Base-by-base conservation (phyloP, 2,113 vertebrate species). In the Grammomys surdaster region DNA sequence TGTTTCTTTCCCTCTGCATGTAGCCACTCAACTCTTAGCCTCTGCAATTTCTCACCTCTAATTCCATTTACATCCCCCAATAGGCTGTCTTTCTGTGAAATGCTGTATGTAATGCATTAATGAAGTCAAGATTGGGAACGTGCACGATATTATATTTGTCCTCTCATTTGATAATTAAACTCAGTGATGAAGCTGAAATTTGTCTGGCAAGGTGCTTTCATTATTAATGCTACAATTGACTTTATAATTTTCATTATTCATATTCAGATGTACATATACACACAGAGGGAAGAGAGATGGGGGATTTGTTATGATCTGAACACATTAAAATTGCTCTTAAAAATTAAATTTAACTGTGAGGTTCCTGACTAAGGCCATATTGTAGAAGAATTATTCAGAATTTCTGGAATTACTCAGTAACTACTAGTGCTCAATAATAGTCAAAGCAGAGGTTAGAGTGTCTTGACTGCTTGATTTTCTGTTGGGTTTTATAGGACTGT, bases 171-270 rank as follows among this genome's bases (percentile, higher is more conserved):
- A 72, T 93, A 77, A 97, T 96, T 95, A 97, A 95, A 93, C 31
- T 33, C 76, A 96, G 46, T 97, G 92, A 95, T 94, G 81, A 95
- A 96, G 73, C n/a, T 81, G 60, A 86, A 93, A 90, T 95, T 75
- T 92, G 36, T n/a, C 96, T 93, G 56, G 81, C 67, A 97, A 90
- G 73, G 82, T 87, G 85, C 43, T 56, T 95, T 92, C 77, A 89
- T 92, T 86, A 87, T 81, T 81, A 92, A 51, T 19, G 19, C 24
- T 56, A 82, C 81, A 87, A 70, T 93, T 82, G 86, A 26, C 11
- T 93, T 96, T 87, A 33, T 85, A n/a, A 40, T 85, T 87, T 43
- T 43, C 40, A 60, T 82, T 91, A 60, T 88, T 94, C 46, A 91
- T 81, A 91, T 24, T 94, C 72, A 89, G 43, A 89, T 81, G 65